Evolutionary conservation across 2,888 invertebrate genomes (phyloP), one percentile per base, ranked within the genome.

Genomic region (Atrina japonica): DNA sequence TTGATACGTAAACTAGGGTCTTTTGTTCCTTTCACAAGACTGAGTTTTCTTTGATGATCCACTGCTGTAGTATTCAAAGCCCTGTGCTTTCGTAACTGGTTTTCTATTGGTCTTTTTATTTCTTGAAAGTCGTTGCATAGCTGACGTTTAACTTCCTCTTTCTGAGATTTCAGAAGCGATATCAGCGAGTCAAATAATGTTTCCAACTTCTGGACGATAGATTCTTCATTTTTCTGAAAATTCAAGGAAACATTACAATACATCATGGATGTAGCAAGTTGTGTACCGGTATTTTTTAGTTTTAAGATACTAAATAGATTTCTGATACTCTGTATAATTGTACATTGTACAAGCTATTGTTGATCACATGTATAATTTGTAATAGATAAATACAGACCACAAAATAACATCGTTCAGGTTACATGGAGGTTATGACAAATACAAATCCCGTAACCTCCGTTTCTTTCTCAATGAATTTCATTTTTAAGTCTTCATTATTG

Each of bases 41-140:
- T 70, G 5, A 82, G 73, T 49, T 77, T 76, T 45, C 73, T 80
- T 64, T 78, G 70, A 45, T 75, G 64, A 47, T 80, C 74, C 9
- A 76, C 72, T 23, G 78, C 65, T 11, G 65, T 67, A 25, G 73
- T 67, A 41, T 76, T 73, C 14, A 76, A 30, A 9, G 66, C 53
- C 41, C 52, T 68, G 43, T 78, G 77, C 61, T 64, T 70, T 35
- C 71, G 60, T n/a, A 78, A 61, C 30, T 78, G 75, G n/a, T 76
- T 73, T 11, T 25, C 53, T 11, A 80, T 53, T 1, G 82, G 82
- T 45, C 61, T 40, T 43, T 61, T 65, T 3, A 70, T 66, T 23
- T 68, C 60, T 9, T n/a, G 47, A 14, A 81, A 66, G 49, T 77
- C 74, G 50, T 58, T 66, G 14, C 65, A 47, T 6, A 82, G 58